Evolutionary conservation across 2,797 vertebrate genomes (phyloP).

Genomic region (Otolemur crassicaudatus): DNA sequence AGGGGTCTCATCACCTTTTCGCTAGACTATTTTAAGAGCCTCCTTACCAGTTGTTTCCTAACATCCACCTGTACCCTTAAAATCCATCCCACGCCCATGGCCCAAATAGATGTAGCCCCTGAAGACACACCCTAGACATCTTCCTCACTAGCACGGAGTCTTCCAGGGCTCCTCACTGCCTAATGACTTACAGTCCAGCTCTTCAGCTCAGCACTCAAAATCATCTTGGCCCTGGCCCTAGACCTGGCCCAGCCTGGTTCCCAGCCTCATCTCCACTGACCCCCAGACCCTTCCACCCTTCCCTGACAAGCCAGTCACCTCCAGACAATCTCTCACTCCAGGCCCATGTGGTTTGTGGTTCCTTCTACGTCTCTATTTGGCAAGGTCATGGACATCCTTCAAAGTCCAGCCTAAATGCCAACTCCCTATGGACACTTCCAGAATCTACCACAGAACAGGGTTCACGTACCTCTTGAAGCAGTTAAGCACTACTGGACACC

Average conservation of each 20-base stretch:
- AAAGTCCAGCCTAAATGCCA: not conserved
- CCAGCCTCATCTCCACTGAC: fast-evolving
- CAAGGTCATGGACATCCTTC: not conserved
- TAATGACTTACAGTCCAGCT: too few species aligned
- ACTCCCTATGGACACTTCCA: not conserved
- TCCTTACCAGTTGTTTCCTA: not conserved
- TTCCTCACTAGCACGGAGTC: not conserved
- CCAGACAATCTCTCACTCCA: not conserved
- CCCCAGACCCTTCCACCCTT: not conserved
- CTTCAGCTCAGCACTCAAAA: too few species aligned
- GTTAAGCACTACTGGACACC: not conserved
- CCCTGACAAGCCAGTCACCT: not conserved
- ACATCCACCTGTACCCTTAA: not conserved
- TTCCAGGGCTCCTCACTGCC: not conserved
- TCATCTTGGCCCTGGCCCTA: not conserved
- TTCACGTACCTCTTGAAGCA: not conserved
- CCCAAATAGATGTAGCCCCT: not conserved
- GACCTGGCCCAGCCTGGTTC: not conserved
- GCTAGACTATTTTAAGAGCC: not conserved
- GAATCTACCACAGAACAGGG: not conserved
- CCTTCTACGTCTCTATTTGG: not conserved
- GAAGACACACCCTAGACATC: not conserved
- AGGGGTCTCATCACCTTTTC: not conserved
- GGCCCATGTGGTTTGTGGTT: fast-evolving
- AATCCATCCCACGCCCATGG: not conserved